Evolutionary conservation across 2,888 invertebrate species (phyloP).

Genomic region (Andrena fulva): DNA sequence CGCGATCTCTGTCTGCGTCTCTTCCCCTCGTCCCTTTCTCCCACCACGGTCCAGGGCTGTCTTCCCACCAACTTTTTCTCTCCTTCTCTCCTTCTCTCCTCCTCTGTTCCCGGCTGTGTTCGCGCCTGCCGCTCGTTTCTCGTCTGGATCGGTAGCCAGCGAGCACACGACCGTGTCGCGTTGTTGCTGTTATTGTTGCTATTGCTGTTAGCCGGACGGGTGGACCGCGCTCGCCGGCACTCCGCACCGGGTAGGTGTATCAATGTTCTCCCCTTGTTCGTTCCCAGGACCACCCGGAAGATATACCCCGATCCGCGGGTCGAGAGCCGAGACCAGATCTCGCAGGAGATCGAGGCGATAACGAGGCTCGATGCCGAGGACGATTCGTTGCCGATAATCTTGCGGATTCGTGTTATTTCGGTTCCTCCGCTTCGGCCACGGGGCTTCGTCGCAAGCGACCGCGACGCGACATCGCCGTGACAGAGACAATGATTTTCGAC

Average conservation of each 20-base stretch:
- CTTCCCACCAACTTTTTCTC: conserved; percentile 36
- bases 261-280: conserved; percentile 38
- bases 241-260: conserved; percentile 36
- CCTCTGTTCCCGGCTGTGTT: conserved; percentile 20
- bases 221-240: conserved; percentile 13
- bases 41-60: background rate
- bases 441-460: conserved; percentile 10
- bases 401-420: conserved; percentile 10
- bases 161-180: conserved; percentile 50
- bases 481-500: conserved; percentile 35
- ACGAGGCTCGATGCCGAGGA: conserved; percentile 11
- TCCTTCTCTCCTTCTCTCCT: conserved; percentile 43
- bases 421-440: background rate
- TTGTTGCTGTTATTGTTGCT: conserved; percentile 57
- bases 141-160: conserved; percentile 53
- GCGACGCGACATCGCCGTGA: background rate
- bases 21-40: conserved; percentile 49
- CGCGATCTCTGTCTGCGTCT: conserved; percentile 50
- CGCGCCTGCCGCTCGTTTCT: background rate
- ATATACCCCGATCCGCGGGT: conserved; percentile 22
- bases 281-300: conserved; percentile 61
- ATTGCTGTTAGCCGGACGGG: conserved; percentile 51
- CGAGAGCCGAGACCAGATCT: conserved; percentile 42
- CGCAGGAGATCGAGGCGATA: conserved; percentile 57
- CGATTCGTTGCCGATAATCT: conserved; percentile 39